A percentile compares a stretch with the other conserved stretches of the same genome.
Conservation (phyloP, 2,888 invertebrate genomes). For the Cosmia pyralina region DNA sequence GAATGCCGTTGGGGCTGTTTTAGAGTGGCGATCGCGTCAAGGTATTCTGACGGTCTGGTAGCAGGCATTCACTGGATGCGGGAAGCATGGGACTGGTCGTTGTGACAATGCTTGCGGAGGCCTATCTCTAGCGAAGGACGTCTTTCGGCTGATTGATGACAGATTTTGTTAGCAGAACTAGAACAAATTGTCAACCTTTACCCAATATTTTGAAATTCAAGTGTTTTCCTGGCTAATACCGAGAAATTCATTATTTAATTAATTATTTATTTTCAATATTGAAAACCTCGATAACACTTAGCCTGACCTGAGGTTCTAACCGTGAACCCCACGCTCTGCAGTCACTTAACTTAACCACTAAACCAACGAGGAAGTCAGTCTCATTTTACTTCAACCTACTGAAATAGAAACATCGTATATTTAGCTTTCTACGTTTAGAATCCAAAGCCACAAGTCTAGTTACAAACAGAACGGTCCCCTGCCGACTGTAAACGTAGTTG, state of each 20-base stretch:
- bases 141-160: neutral
- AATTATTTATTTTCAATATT: no score
- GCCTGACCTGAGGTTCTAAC: neutral
- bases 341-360: no score
- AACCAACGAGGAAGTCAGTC: neutral
- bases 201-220: neutral
- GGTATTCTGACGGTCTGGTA: neutral
- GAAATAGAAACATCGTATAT: neutral
- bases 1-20: neutral
- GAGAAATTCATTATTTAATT: neutral
- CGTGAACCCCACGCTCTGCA: neutral
- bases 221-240: neutral
- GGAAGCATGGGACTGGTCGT: neutral
- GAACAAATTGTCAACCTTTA: neutral
- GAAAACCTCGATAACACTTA: neutral
- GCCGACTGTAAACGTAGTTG: slow-evolving; percentile 36
- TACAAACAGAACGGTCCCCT: slow-evolving; percentile 45
- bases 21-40: neutral
- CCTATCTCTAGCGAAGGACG: neutral
- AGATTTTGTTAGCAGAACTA: neutral
- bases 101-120: neutral
- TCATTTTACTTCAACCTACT: neutral
- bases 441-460: slow-evolving; percentile 17
- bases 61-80: neutral
- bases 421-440: neutral